phyloP scores from a whole-genome alignment of 2,888 invertebrate species.

The Melanostoma mellinum region DNA sequence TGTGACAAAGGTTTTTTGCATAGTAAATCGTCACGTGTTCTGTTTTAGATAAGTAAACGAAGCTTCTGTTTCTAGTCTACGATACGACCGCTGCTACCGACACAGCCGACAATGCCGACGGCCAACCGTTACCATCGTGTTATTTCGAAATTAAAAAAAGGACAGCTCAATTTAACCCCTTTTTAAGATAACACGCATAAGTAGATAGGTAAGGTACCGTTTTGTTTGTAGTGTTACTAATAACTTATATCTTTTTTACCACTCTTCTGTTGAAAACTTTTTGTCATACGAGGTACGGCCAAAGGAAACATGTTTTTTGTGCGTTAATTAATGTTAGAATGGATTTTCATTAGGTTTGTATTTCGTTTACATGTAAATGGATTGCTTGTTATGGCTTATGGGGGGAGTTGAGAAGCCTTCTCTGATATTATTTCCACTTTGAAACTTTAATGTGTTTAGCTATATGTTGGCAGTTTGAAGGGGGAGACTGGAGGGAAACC shows the following conservation, averaged over 20 bases:
- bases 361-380: too few relatives aligned
- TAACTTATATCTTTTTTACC: not conserved
- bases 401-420: too few relatives aligned
- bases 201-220: conserved; percentile 5
- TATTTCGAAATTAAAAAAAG: conserved; percentile 26
- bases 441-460: too few relatives aligned
- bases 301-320: conserved; percentile 15
- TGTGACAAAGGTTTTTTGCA: conserved; percentile 52
- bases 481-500: too few relatives aligned
- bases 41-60: conserved; percentile 63
- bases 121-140: conserved; percentile 2
- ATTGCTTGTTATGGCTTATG: too few relatives aligned
- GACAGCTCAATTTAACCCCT: conserved; percentile 61
- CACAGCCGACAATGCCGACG: not conserved
- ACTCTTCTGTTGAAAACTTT: too few relatives aligned
- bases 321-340: conserved; percentile 21
- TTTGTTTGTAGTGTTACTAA: conserved; percentile 36
- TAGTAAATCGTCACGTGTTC: conserved; percentile 57
- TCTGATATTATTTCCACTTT: too few relatives aligned
- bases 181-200: conserved; percentile 27
- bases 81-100: not conserved
- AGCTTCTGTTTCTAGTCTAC: conserved; percentile 35
- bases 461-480: too few relatives aligned
- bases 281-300: too few relatives aligned
- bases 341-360: not conserved